Evolutionary conservation across 1,140 invertebrate species (phyloP).

Genomic region (Drosophila biarmipes): DNA sequence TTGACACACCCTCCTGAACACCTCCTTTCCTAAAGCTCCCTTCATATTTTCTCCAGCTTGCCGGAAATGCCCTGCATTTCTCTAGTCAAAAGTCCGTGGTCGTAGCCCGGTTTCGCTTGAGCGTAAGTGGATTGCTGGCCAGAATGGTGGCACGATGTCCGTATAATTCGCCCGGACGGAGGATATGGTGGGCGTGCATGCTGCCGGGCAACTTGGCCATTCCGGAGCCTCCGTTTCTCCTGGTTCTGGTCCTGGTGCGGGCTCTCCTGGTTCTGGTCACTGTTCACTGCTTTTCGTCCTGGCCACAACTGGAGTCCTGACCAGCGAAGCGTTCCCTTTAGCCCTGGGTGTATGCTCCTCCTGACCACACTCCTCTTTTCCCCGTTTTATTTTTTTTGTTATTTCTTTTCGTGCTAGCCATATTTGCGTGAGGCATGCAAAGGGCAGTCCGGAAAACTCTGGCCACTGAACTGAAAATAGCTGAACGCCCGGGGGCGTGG

Average conservation of each 20-base stretch:
- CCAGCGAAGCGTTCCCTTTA: conserved; percentile 1
- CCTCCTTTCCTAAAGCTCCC: too few relatives aligned
- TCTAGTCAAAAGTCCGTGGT: neutral
- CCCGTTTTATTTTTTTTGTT: neutral
- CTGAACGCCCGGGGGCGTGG: conserved; percentile 28
- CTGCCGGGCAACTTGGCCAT: conserved; percentile 11
- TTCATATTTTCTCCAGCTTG: neutral
- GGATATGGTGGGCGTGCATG: conserved; percentile 12
- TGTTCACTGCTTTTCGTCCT: conserved; percentile 10
- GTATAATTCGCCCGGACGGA: conserved; percentile 28
- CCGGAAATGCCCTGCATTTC: neutral
- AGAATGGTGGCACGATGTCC: conserved; percentile 28
- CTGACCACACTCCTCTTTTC: conserved; percentile 4
- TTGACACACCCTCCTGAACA: too few relatives aligned
- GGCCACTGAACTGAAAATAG: conserved; percentile 35
- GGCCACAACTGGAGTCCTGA: conserved; percentile 12
- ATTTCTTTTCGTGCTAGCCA: conserved; percentile 1
- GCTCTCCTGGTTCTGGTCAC: conserved; percentile 4
- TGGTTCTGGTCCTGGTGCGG: neutral
- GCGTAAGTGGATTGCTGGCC: conserved; percentile 41
- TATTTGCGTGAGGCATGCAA: conserved; percentile 47
- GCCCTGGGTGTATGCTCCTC: conserved; percentile 1
- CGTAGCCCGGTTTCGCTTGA: conserved; percentile 16
- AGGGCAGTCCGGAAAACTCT: conserved; percentile 28
- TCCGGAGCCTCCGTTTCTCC: conserved; percentile 4